phyloP scores from a whole-genome alignment of 2,113 vertebrate species.

The Oxyura jamaicensis region DNA sequence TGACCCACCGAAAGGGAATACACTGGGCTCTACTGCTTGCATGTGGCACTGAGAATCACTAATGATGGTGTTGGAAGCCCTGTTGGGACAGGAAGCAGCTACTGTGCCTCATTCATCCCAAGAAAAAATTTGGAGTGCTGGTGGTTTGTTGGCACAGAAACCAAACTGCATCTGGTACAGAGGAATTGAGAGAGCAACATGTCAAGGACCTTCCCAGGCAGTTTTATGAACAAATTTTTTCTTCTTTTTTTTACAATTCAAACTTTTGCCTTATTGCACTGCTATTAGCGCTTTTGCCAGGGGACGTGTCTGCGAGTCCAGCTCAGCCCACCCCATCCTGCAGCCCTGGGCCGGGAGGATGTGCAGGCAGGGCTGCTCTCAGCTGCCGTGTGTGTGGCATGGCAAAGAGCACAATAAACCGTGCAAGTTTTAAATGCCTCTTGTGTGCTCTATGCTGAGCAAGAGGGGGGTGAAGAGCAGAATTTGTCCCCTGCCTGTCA shows the following conservation, averaged over 20 bases:
- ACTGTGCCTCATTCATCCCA: neutral
- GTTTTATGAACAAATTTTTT: neutral
- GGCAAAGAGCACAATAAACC: neutral
- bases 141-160: neutral
- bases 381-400: accelerated
- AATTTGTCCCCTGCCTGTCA: neutral
- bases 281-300: neutral
- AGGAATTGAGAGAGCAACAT: neutral
- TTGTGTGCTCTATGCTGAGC: neutral
- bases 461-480: neutral
- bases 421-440: neutral
- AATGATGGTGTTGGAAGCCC: accelerated
- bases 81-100: neutral
- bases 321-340: neutral
- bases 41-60: accelerated
- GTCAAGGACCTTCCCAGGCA: neutral
- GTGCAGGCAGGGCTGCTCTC: neutral
- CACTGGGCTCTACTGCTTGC: neutral
- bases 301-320: neutral
- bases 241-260: neutral
- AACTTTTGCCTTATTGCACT: conserved; percentile 55
- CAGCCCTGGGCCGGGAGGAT: neutral
- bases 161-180: neutral
- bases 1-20: accelerated
- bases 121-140: accelerated